phyloP scores from a whole-genome alignment of 2,113 vertebrate genomes.

The Oryzias melastigma region DNA sequence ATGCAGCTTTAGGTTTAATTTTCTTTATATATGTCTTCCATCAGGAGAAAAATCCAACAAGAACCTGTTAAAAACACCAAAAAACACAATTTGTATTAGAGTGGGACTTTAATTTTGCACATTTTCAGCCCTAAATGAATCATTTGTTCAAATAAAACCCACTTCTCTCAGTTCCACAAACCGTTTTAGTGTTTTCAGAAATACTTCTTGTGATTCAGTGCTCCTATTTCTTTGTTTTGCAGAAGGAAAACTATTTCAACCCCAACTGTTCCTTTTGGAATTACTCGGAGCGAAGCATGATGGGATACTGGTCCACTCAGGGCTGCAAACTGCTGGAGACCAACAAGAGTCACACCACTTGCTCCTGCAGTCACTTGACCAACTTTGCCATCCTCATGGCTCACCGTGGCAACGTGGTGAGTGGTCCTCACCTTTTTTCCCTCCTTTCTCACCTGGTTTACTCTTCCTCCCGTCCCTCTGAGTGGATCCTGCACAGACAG shows the following conservation, averaged over 20 bases:
- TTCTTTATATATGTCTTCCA: too few species aligned
- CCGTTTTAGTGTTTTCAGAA: too few species aligned
- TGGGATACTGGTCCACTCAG: slow-evolving; percentile 98
- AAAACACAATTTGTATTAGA: too few species aligned
- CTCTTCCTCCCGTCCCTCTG: slow-evolving; percentile 31
- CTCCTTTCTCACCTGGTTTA: slow-evolving; percentile 27
- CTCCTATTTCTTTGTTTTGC: slow-evolving; percentile 50
- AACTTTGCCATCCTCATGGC: slow-evolving; percentile 99
- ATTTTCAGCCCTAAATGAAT: too few species aligned
- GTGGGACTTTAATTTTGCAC: too few species aligned
- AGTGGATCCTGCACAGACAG: slow-evolving; percentile 36
- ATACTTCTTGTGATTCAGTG: background rate
- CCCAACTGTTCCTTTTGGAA: slow-evolving; percentile 99
- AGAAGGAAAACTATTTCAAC: slow-evolving; percentile 98
- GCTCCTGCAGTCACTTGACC: slow-evolving; percentile 96
- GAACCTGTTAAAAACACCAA: too few species aligned
- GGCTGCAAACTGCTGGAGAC: slow-evolving; percentile 95
- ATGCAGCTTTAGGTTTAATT: too few species aligned
- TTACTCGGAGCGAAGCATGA: slow-evolving; percentile 98
- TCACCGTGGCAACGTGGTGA: slow-evolving; percentile 90
- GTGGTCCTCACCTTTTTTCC: slow-evolving; percentile 56
- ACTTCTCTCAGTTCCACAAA: too few species aligned
- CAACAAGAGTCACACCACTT: slow-evolving; percentile 95
- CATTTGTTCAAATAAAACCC: too few species aligned
- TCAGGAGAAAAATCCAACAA: too few species aligned